These are phyloP conservation scores for Syngnathus acus DNA, from an alignment of 2,797 vertebrate genomes.

Conservation along the genomic window DNA sequence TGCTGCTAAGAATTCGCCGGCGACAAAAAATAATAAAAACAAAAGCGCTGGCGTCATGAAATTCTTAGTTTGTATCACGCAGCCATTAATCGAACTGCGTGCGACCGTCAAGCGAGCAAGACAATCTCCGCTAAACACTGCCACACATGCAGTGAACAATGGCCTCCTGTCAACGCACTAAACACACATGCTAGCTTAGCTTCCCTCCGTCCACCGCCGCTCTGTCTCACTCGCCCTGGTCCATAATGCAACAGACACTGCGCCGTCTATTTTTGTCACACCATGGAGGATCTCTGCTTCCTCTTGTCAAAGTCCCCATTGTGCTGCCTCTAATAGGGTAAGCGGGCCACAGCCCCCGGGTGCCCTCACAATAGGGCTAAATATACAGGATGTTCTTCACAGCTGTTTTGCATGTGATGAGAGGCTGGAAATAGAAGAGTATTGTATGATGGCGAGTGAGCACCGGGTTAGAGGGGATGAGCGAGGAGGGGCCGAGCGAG, in stretches of 20 bases:
- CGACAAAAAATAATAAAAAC: background rate
- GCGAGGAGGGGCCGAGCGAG: background rate
- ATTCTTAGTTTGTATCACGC: background rate
- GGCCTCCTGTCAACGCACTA: constrained; percentile 31
- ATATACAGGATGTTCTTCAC: constrained; percentile 70
- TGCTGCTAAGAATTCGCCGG: background rate
- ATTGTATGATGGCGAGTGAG: constrained; percentile 34
- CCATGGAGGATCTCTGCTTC: constrained; percentile 56
- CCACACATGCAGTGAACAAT: constrained; percentile 22
- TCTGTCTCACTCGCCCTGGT: constrained; percentile 42
- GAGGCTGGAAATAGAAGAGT: constrained; percentile 65
- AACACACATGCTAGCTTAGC: constrained; percentile 34
- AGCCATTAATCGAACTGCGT: background rate
- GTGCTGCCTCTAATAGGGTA: constrained; percentile 61
- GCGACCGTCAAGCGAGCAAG: background rate
- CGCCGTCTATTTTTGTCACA: constrained; percentile 54
- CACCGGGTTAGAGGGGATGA: constrained; percentile 11
- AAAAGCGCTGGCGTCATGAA: background rate
- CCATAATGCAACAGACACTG: constrained; percentile 44
- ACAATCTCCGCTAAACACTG: constrained; percentile 5
- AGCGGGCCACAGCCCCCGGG: constrained; percentile 55
- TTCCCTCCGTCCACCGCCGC: constrained; percentile 33
- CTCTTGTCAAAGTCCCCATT: constrained; percentile 69
- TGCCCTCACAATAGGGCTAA: constrained; percentile 66
- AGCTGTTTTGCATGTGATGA: constrained; percentile 80